Conservation (phyloP, 92 coral and sea anemone species). For the Chrysogorgia sp. region DNA sequence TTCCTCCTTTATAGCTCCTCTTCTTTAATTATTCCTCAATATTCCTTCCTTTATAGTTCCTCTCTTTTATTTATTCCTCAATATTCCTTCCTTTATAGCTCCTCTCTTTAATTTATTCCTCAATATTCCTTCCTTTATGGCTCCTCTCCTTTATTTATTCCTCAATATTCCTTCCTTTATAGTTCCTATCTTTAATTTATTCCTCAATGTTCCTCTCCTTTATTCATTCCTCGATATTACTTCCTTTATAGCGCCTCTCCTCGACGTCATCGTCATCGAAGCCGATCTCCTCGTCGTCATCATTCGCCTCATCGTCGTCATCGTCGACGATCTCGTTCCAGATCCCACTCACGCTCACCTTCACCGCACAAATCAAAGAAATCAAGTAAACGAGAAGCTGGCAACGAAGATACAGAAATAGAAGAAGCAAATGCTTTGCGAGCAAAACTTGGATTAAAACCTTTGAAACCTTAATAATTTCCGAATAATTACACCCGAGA, state of each 20-base stretch:
- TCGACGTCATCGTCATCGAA: conserved; percentile 72
- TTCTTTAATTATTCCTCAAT: too few species aligned
- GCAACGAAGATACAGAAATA: conserved; percentile 76
- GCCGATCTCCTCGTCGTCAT: conserved; percentile 89
- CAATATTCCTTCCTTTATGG: too few species aligned
- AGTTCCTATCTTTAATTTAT: too few species aligned
- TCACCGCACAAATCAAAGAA: conserved; percentile 85
- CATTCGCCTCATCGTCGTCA: conserved; percentile 46
- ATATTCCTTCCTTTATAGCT: too few species aligned
- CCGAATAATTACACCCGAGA: background rate
- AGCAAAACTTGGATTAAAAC: conserved; percentile 91
- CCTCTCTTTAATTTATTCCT: too few species aligned
- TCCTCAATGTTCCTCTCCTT: too few species aligned
- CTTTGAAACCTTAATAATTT: conserved; percentile 67
- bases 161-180: too few species aligned
- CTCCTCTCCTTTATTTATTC: too few species aligned
- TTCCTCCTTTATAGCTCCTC: too few species aligned
- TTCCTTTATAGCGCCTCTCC: conserved; percentile 34
- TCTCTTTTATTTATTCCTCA: too few species aligned
- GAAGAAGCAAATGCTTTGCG: conserved; percentile 93
- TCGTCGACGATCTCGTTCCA: conserved; percentile 75
- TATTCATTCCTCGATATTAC: background rate
- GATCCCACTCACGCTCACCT: conserved; percentile 78
- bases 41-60: too few species aligned
- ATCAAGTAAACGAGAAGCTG: conserved; percentile 71